Evolutionary conservation across 2,888 invertebrate species (phyloP), one percentile per base, ranked within the genome.

Genomic region (Torymus aiolomorphi): DNA sequence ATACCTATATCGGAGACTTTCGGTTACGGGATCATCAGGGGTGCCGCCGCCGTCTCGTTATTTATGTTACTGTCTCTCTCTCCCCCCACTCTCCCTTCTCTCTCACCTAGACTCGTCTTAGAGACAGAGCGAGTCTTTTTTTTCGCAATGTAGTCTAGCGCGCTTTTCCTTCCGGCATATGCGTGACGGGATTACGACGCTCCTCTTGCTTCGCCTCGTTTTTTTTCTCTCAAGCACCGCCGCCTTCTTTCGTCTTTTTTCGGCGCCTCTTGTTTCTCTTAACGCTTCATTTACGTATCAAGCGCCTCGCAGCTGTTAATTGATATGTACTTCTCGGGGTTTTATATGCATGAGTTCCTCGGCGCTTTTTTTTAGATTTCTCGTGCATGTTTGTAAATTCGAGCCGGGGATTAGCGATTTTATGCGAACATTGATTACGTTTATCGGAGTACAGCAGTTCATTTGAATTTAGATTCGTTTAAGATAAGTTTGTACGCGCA

Each of bases 1-100:
- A 13, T 70, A 66, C 20, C 20, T 59, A 66, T 59, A 56, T 49
- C 59, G 74, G 83, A 86, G 84, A 86, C 85, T 86, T 85, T 86
- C 86, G 86, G 87, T 87, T 88, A 87, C 85, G 85, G 84, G 86
- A 85, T 88, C 86, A 85, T 87, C 86, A 76, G 76, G 76, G 76
- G 78, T 72, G 66, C 71, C 42, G 56, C 49, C 69, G 70, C 77
- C 82, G 82, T 79, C 79, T 80, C 73, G 81, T 82, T 81, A 83
- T 83, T 82, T 80, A 84, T 82, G 80, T 81, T 83, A 66, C 51
- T 66, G 62, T 31, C 24, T 18, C 16, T 54, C 63, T 57, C 74
- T 49, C 65, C 49, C 57, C 8, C 20, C 12, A 12, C 16, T 18
- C n/a, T 11, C n/a, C 57, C 12, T 24, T 69, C 69, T 76, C 52